Evolutionary conservation across 2,888 invertebrate species (phyloP).

Genomic region (Rhimphoctona megacephalus): DNA sequence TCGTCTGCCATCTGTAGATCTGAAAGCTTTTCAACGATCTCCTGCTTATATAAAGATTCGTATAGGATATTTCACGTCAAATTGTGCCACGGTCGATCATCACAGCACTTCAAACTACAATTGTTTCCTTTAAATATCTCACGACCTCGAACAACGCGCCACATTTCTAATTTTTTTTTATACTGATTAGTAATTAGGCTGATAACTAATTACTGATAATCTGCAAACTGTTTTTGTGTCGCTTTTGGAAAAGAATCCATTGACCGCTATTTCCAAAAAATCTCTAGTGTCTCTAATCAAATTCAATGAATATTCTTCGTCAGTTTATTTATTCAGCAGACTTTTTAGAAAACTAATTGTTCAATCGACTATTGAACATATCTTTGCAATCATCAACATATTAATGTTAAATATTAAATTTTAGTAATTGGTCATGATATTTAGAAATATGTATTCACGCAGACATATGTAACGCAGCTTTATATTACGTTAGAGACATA

Average conservation of each 20-base stretch:
- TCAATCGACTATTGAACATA: background rate
- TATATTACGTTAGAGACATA: constrained; percentile 20
- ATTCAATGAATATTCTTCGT: background rate
- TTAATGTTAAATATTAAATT: background rate
- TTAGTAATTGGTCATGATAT: background rate
- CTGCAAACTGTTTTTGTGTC: too few relatives aligned
- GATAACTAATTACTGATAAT: too few relatives aligned
- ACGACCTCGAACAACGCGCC: background rate
- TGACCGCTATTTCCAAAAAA: background rate
- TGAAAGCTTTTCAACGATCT: constrained; percentile 37
- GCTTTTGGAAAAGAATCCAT: background rate
- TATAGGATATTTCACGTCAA: constrained; percentile 5
- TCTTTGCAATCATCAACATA: background rate
- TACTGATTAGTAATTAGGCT: background rate
- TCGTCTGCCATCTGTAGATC: constrained; percentile 74
- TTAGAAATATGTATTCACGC: background rate
- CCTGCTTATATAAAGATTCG: constrained; percentile 2
- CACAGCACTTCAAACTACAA: background rate
- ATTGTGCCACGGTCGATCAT: background rate
- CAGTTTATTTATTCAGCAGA: background rate
- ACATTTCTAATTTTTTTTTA: background rate
- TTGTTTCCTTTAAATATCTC: background rate
- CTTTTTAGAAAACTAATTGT: background rate
- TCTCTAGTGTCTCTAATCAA: background rate
- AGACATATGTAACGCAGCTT: constrained; percentile 2